Conservation (phyloP, 1,140 invertebrate genomes). For the Coenobita brevimanus region DNA sequence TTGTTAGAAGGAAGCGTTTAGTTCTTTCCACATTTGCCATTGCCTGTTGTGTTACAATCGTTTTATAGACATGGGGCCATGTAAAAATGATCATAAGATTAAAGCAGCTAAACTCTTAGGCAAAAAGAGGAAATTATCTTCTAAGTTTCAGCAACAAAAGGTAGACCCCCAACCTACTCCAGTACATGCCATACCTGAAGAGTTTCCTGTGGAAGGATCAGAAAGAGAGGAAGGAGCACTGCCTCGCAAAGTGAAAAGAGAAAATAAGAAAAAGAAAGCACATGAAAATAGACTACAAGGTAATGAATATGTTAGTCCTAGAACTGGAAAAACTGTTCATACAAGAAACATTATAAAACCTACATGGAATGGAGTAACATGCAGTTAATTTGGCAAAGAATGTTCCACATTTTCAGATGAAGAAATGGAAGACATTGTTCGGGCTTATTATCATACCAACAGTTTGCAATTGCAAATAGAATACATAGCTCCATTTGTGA, state of each 20-base stretch:
- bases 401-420: no score
- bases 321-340: background rate
- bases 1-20: slow-evolving; percentile 11
- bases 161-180: background rate
- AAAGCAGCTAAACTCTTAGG: background rate
- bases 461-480: no score
- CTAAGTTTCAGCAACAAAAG: background rate
- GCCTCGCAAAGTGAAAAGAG: background rate
- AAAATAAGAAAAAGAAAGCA: background rate
- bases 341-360: background rate
- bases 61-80: background rate
- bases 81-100: background rate
- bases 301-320: background rate
- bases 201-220: slow-evolving; percentile 6
- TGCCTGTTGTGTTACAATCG: background rate
- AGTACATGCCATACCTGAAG: background rate
- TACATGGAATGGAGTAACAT: background rate
- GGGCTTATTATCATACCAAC: no score
- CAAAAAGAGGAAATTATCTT: no score
- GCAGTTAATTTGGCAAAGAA: no score
- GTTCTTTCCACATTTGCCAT: background rate
- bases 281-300: slow-evolving; percentile 7
- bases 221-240: background rate
- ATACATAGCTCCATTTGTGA: no score
- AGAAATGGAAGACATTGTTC: no score